Evolutionary conservation across 2,888 invertebrate species (phyloP).

Genomic region (Ceratothoa steindachneri): DNA sequence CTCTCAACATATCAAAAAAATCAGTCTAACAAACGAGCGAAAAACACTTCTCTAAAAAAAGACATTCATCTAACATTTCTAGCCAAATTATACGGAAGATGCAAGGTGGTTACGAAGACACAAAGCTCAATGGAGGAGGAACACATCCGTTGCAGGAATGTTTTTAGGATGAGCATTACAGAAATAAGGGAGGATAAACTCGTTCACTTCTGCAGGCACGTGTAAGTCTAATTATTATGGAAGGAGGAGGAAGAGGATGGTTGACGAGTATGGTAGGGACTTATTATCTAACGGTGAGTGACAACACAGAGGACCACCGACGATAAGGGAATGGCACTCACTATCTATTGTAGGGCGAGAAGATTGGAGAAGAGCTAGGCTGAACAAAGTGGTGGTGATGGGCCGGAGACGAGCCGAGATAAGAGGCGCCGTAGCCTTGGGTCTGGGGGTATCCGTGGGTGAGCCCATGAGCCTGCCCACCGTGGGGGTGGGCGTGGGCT

Average conservation of each 20-base stretch:
- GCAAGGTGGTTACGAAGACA: neutral
- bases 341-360: constrained; percentile 48
- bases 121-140: neutral
- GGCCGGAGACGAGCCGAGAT: constrained; percentile 42
- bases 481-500: constrained; percentile 34
- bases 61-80: neutral
- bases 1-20: neutral
- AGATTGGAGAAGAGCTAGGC: constrained; percentile 44
- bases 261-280: neutral
- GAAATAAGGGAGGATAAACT: neutral
- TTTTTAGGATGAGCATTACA: neutral
- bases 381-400: constrained; percentile 42
- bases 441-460: constrained; percentile 34
- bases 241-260: constrained; percentile 7
- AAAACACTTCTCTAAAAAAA: neutral
- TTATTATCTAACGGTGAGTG: constrained; percentile 16
- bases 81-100: constrained; percentile 2
- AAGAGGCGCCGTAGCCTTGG: constrained; percentile 41
- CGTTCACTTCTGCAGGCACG: constrained; percentile 2
- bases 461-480: constrained; percentile 35
- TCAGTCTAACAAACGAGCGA: neutral
- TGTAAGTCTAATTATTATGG: constrained; percentile 7
- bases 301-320: constrained; percentile 28
- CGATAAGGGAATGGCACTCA: constrained; percentile 41
- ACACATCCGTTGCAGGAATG: neutral